phyloP scores from a whole-genome alignment of 2,113 vertebrate species.

The Theristicus caerulescens region DNA sequence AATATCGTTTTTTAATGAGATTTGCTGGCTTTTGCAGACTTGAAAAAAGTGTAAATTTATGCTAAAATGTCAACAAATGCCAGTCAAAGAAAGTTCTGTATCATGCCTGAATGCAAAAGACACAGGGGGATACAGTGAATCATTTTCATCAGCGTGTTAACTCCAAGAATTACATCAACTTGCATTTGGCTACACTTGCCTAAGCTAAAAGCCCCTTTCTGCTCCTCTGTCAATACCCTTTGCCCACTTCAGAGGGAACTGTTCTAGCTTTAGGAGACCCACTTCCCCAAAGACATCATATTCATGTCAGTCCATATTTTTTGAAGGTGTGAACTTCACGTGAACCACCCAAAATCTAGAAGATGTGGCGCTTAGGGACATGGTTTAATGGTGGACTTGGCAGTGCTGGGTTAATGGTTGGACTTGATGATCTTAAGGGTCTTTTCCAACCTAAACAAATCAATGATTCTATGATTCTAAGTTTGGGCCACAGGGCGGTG shows the following conservation, averaged over 20 bases:
- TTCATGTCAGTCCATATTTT: background rate
- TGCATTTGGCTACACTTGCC: background rate
- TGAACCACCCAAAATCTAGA: background rate
- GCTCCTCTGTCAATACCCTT: background rate
- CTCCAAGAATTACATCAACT: background rate
- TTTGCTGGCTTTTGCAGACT: slow-evolving; percentile 24
- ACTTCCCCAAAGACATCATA: background rate
- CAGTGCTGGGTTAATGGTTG: too few relatives aligned
- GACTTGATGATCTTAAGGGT: too few relatives aligned
- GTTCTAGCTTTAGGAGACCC: background rate
- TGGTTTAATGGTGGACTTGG: too few relatives aligned
- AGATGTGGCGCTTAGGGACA: too few relatives aligned
- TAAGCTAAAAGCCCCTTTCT: background rate
- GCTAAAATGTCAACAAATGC: slow-evolving; percentile 52
- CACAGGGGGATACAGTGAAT: background rate
- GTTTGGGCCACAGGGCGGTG: background rate
- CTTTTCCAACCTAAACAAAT: too few relatives aligned
- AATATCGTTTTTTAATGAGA: slow-evolving; percentile 60
- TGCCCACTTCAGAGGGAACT: background rate
- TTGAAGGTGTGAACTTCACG: background rate
- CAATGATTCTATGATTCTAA: too few relatives aligned
- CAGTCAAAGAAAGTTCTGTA: slow-evolving; percentile 37
- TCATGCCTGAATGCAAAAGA: slow-evolving; percentile 36
- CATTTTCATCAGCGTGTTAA: background rate
- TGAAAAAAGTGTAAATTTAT: slow-evolving; percentile 53